phyloP scores from a whole-genome alignment of 2,888 invertebrate species.

The Capitulum mitella region DNA sequence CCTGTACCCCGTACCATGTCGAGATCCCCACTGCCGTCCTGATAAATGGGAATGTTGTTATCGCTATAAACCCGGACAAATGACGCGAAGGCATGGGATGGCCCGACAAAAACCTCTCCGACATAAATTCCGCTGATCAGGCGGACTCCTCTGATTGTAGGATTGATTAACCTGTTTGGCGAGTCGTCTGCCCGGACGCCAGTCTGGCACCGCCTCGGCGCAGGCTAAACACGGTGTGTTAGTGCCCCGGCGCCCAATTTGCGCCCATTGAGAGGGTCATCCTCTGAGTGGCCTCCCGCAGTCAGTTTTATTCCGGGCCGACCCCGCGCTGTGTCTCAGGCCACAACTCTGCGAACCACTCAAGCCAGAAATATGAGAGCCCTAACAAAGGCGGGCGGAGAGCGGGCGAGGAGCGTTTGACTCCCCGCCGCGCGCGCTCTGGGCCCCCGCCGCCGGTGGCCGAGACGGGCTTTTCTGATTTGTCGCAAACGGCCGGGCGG shows the following conservation, averaged over 20 bases:
- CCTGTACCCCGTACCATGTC: neutral
- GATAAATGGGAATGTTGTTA: constrained; percentile 11
- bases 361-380: neutral
- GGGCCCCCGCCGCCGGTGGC: neutral
- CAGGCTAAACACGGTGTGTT: neutral
- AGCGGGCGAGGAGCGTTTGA: neutral
- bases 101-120: neutral
- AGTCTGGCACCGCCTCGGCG: too few species aligned
- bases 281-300: neutral
- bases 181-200: too few species aligned
- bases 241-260: neutral
- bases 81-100: neutral
- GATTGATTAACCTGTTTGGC: constrained; percentile 4
- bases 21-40: neutral
- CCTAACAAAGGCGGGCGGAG: neutral
- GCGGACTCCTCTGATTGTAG: neutral
- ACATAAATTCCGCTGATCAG: neutral
- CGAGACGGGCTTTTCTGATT: neutral
- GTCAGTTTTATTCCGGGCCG: neutral
- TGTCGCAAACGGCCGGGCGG: neutral
- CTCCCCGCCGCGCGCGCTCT: neutral
- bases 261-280: neutral
- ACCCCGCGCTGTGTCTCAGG: neutral
- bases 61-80: constrained; percentile 1
- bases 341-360: neutral